Evolutionary conservation across 1,140 invertebrate species (phyloP), one percentile per base, ranked within the genome.

Genomic region (Archivesica marissinica): DNA sequence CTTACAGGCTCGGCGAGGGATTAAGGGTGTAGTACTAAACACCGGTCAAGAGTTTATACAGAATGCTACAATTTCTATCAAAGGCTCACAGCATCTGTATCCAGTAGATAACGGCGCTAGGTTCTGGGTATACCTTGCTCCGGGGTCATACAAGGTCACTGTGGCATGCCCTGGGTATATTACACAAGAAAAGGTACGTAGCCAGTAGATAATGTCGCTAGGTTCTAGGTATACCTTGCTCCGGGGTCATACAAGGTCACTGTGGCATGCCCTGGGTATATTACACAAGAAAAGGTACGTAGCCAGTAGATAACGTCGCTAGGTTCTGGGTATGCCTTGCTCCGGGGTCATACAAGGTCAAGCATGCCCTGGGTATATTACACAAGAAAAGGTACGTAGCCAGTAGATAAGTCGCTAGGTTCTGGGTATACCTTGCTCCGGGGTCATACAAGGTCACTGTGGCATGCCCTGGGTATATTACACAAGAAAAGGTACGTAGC

Each of bases 161-260:
- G 54, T 85, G 6, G 23, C 33, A 17, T 74, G 74, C 11, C 70
- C 61, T 56, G 88, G 87, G 35, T 89, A 86, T 25, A 23, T 56
- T 17, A 28, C 41, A 6, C 47, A 54, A 25, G 13, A 44, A 39
- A 59, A 77, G 86, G 86, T 87, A 70, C 7, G 39, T 70, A 47
- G 20, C 70, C 75, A 15, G 77, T 82, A n/a, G 87, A 87, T 44
- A 52, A 44, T 35, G 77, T 52, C 44, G 98, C 98, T 0, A 98
- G 99, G 94, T 99, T 97, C 93, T 99, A 97, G 96, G 95, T 98
- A 83, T 93, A 99, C 38, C 93, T 99, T 0, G 89, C 96, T n/a
- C 98, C 98, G 0, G 98, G 98, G 15, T 95, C 93, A 25, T 99
- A 99, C 91, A 96, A 66, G 15, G 61, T 89, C 25, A 88, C 47